Conservation (phyloP, 1,140 invertebrate species). For the Neocloeon triangulifer region DNA sequence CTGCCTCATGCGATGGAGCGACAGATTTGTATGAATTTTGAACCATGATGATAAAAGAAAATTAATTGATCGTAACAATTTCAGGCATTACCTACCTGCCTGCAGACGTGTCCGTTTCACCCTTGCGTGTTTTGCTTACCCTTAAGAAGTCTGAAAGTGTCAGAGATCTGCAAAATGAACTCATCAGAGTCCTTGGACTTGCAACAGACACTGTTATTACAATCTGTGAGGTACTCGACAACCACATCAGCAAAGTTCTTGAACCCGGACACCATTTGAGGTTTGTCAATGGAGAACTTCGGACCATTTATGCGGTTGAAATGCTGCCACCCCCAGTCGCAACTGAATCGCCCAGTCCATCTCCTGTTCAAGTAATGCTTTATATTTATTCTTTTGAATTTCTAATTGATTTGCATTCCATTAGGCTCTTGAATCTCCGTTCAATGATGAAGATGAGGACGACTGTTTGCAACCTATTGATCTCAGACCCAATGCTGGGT, state of each 20-base stretch:
- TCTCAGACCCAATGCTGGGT: no score
- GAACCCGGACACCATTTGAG: constrained; percentile 20
- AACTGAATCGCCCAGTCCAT: background rate
- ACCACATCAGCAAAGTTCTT: constrained; percentile 37
- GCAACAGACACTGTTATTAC: constrained; percentile 22
- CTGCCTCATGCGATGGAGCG: constrained; percentile 40
- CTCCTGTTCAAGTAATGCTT: no score
- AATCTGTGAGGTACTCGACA: constrained; percentile 38
- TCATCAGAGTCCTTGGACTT: constrained; percentile 18
- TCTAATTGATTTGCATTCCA: no score
- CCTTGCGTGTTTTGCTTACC: constrained; percentile 29
- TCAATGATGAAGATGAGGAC: no score
- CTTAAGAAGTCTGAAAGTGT: constrained; percentile 35
- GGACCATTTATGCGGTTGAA: constrained; percentile 29
- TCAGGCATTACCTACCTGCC: constrained; percentile 35
- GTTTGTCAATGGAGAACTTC: constrained; percentile 27
- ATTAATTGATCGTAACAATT: no score
- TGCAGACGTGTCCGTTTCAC: constrained; percentile 18
- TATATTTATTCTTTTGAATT: no score
- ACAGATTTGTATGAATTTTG: constrained; percentile 24
- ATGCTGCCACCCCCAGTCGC: constrained; percentile 13
- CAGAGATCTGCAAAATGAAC: constrained; percentile 27
- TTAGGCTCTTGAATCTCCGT: no score
- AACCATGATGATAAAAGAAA: no score
- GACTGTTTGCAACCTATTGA: no score